Percentiles rank a stretch among this genome's conserved stretches.
Evolutionary conservation across 2,113 vertebrate genomes (phyloP).

Genomic region (Halcyon malimbica): DNA sequence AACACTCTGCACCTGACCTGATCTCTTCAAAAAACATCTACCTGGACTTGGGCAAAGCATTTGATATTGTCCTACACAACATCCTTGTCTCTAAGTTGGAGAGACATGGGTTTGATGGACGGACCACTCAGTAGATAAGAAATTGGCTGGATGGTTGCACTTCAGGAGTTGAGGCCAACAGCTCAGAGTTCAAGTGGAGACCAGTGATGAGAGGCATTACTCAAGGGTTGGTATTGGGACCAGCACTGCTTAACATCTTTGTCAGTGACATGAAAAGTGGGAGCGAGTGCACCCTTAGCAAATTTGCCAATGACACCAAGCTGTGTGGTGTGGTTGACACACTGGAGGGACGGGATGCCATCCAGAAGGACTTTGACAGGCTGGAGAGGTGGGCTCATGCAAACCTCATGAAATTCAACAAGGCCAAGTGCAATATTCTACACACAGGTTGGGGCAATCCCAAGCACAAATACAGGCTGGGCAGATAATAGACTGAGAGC

Average conservation of each 20-base stretch:
- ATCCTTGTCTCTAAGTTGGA: not conserved
- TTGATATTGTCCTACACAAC: not conserved
- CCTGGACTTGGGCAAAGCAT: not conserved
- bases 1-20: not conserved
- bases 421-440: not conserved
- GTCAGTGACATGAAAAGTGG: not conserved
- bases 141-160: not conserved
- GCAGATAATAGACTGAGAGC: not conserved
- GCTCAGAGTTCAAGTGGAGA: not conserved
- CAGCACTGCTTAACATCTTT: not conserved
- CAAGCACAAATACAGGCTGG: not conserved
- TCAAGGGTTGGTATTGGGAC: too few relatives aligned
- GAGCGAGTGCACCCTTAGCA: not conserved
- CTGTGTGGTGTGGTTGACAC: not conserved
- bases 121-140: fast-evolving
- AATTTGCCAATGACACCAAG: not conserved
- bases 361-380: not conserved
- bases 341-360: not conserved
- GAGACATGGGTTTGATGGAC: not conserved
- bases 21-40: not conserved
- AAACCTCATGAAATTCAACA: not conserved
- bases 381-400: not conserved
- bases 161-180: not conserved
- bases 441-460: not conserved
- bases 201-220: not conserved